Conservation (phyloP, 30 jellyfish, hydroid and myxozoan species). For the Clytia hemisphaerica region DNA sequence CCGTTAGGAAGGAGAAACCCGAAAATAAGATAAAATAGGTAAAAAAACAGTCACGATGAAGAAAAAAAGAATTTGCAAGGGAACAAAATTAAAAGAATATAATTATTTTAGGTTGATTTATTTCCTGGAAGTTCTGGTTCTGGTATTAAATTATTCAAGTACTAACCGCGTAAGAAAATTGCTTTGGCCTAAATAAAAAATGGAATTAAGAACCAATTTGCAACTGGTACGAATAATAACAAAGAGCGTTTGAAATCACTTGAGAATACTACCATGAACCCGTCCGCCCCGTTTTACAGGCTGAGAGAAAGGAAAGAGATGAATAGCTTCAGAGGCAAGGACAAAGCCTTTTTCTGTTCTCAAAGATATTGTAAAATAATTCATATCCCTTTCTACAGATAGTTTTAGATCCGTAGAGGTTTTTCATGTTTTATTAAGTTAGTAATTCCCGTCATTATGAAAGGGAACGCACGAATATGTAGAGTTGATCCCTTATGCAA, state of each 20-base stretch:
- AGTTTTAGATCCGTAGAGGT: too few relatives aligned
- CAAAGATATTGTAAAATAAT: too few relatives aligned
- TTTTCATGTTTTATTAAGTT: too few relatives aligned
- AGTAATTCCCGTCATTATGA: too few relatives aligned
- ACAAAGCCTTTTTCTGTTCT: not conserved
- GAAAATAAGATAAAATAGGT: too few relatives aligned
- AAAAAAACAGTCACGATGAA: too few relatives aligned
- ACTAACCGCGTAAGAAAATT: conserved; percentile 63
- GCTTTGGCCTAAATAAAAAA: not conserved
- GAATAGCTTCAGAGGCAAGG: conserved; percentile 3
- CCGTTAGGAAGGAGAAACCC: too few relatives aligned
- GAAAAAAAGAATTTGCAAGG: not conserved
- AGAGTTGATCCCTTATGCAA: too few relatives aligned
- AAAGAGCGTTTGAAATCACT: conserved; percentile 77
- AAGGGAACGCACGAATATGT: too few relatives aligned
- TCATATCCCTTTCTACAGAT: too few relatives aligned
- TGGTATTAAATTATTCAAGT: conserved; percentile 79
- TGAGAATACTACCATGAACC: conserved; percentile 80
- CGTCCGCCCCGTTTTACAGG: conserved; percentile 93
- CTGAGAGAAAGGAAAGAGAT: conserved; percentile 64
- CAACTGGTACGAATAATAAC: conserved; percentile 51
- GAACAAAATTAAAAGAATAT: too few relatives aligned
- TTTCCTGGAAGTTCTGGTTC: conserved; percentile 77
- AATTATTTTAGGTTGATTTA: conserved; percentile 53
- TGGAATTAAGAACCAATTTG: not conserved